Percentiles rank a stretch among this genome's conserved stretches.
phyloP scores from a whole-genome alignment of 2,113 vertebrate species.

The Ceyx melanurus region DNA sequence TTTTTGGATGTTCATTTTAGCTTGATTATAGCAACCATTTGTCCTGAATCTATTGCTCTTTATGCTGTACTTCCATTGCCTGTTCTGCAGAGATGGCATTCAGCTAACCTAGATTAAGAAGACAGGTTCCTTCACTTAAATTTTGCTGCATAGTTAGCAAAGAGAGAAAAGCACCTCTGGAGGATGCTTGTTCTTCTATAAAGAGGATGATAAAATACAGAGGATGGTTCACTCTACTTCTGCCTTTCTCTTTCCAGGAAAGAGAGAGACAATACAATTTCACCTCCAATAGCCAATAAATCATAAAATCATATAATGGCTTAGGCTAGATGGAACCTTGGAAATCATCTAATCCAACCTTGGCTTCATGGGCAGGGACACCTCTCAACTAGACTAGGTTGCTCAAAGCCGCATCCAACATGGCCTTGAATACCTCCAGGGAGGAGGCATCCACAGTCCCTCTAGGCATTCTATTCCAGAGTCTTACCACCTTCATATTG shows the following conservation, averaged over 20 bases:
- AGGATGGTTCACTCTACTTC: not conserved
- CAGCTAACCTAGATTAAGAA: not conserved
- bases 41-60: not conserved
- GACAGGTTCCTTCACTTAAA: not conserved
- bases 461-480: too few species aligned
- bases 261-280: not conserved
- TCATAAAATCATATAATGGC: too few species aligned
- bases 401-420: too few species aligned
- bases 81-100: not conserved
- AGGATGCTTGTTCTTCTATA: not conserved
- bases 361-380: too few species aligned
- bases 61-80: not conserved
- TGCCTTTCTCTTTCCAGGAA: not conserved
- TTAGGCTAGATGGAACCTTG: too few species aligned
- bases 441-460: too few species aligned
- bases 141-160: not conserved
- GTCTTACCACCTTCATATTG: too few species aligned
- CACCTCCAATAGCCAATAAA: not conserved
- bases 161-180: not conserved
- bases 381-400: too few species aligned
- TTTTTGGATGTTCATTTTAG: not conserved
- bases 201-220: not conserved
- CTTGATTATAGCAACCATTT: not conserved
- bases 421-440: too few species aligned
- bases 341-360: too few species aligned